These are phyloP conservation scores for Drosophila murphyi DNA, from an alignment of 1,140 invertebrate species.

Conservation along the genomic window DNA sequence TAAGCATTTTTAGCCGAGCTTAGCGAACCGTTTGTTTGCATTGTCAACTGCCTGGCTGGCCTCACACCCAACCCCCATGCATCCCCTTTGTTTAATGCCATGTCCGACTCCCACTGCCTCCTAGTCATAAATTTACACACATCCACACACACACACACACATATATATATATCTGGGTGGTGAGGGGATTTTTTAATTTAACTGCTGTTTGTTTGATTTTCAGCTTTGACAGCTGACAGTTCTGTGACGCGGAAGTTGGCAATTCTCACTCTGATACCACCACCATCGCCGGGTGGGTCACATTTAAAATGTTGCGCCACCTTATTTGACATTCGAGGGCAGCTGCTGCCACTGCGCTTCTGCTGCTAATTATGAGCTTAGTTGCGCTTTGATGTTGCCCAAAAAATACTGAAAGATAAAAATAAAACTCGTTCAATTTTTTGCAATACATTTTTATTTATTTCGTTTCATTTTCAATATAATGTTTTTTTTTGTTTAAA, in stretches of 20 bases:
- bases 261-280: background rate
- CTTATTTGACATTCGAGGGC: slow-evolving; percentile 54
- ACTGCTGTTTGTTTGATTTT: slow-evolving; percentile 77
- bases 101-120: slow-evolving; percentile 9
- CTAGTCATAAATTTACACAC: slow-evolving; percentile 71
- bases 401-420: background rate
- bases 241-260: slow-evolving; percentile 45
- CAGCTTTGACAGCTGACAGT: slow-evolving; percentile 73
- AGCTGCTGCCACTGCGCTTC: slow-evolving; percentile 1
- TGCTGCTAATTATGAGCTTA: slow-evolving; percentile 22
- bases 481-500: slow-evolving; percentile 20
- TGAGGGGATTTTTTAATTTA: slow-evolving; percentile 63
- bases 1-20: slow-evolving; percentile 80
- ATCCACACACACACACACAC: slow-evolving; percentile 27
- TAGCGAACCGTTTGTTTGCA: slow-evolving; percentile 80
- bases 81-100: slow-evolving; percentile 4
- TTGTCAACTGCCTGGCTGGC: slow-evolving; percentile 61
- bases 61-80: slow-evolving; percentile 2
- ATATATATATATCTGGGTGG: slow-evolving; percentile 17
- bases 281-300: slow-evolving; percentile 18
- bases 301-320: slow-evolving; percentile 64
- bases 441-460: slow-evolving; percentile 54
- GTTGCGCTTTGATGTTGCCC: slow-evolving; percentile 55
- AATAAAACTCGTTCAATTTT: slow-evolving; percentile 24
- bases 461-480: slow-evolving; percentile 8